Evolutionary conservation across 2,888 invertebrate species (phyloP).

Genomic region (Watsonalla binaria): DNA sequence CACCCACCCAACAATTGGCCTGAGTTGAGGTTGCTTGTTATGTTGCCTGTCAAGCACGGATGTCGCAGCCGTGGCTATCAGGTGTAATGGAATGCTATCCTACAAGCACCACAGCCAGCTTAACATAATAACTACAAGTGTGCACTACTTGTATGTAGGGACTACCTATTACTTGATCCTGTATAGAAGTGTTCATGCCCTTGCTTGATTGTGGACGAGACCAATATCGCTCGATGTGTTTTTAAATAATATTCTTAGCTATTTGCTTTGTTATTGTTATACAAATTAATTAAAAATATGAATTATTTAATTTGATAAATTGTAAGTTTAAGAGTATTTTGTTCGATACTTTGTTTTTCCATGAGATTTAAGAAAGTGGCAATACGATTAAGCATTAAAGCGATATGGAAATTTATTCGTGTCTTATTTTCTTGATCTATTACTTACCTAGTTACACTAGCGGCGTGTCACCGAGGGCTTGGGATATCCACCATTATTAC

Average conservation of each 20-base stretch:
- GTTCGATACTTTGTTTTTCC: slow-evolving; percentile 69
- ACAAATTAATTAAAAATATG: slow-evolving; percentile 45
- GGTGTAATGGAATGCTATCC: too few species aligned
- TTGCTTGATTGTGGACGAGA: neutral
- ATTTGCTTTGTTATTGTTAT: slow-evolving; percentile 73
- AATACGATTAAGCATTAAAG: slow-evolving; percentile 65
- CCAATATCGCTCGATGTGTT: slow-evolving; percentile 5
- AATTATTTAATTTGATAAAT: slow-evolving; percentile 64
- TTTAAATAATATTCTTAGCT: slow-evolving; percentile 31
- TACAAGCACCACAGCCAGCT: too few species aligned
- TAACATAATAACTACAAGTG: too few species aligned
- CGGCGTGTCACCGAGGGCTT: too few species aligned
- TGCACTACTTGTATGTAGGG: neutral
- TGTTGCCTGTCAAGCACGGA: too few species aligned
- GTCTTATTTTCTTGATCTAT: slow-evolving; percentile 4
- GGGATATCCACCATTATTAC: too few species aligned
- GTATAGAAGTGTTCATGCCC: slow-evolving; percentile 5
- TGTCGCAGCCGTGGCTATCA: too few species aligned
- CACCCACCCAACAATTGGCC: too few species aligned
- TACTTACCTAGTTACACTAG: too few species aligned
- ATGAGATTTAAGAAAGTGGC: slow-evolving; percentile 73
- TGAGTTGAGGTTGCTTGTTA: too few species aligned
- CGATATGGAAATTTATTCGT: slow-evolving; percentile 31
- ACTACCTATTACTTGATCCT: slow-evolving; percentile 2
- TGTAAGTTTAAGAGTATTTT: slow-evolving; percentile 62